These are phyloP conservation scores for Gambelia wislizenii DNA, from an alignment of 2,797 vertebrate species.

Conservation along the genomic window DNA sequence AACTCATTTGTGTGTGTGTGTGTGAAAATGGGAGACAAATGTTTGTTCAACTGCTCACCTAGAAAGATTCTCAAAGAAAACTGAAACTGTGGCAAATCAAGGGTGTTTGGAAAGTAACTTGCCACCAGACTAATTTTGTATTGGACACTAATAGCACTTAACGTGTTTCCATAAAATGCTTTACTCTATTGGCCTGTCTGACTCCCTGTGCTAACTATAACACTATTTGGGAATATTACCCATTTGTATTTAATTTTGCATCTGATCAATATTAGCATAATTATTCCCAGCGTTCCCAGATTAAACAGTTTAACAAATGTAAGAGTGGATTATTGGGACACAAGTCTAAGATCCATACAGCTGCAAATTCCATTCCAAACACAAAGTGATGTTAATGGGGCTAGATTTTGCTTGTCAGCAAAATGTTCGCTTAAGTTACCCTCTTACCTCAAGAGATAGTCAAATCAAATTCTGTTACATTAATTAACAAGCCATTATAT, in stretches of 20 bases:
- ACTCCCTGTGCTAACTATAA: conserved; percentile 10
- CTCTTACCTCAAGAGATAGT: conserved; percentile 56
- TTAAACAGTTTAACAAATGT: conserved; percentile 61
- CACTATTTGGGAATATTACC: conserved; percentile 16
- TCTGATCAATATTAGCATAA: conserved; percentile 40
- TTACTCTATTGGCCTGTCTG: background rate
- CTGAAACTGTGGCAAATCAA: background rate
- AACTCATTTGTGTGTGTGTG: background rate
- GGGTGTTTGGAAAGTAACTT: background rate
- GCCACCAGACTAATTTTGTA: background rate
- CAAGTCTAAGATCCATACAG: conserved; percentile 57
- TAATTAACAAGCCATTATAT: conserved; percentile 60
- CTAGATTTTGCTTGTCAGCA: conserved; percentile 54
- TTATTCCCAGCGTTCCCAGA: conserved; percentile 55
- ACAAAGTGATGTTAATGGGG: conserved; percentile 45
- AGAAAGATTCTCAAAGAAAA: background rate
- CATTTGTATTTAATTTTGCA: conserved; percentile 41
- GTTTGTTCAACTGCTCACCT: too few species aligned
- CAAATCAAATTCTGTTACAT: conserved; percentile 57
- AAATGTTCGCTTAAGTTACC: conserved; percentile 42
- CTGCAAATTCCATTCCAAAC: conserved; percentile 58
- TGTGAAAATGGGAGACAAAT: too few species aligned
- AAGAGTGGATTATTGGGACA: conserved; percentile 59
- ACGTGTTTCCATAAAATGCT: background rate
- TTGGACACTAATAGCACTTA: background rate